Percentiles rank a stretch among this genome's conserved stretches.
Conservation (phyloP, 2,797 vertebrate species). For the Neosilurus mollespiculum region DNA sequence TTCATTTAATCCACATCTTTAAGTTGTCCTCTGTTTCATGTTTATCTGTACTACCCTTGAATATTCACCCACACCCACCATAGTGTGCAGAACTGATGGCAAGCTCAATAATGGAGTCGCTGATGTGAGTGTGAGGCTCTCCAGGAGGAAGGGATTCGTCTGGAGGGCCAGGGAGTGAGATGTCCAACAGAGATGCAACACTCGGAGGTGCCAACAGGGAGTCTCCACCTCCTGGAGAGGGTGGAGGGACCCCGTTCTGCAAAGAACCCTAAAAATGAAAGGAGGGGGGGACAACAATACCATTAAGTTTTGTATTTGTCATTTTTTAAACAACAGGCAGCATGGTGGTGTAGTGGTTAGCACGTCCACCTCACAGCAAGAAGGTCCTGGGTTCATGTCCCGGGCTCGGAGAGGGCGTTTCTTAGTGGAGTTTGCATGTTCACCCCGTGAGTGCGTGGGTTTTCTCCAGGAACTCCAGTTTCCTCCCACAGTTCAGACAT, state of each 20-base stretch:
- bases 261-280: conserved; percentile 66
- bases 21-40: not conserved
- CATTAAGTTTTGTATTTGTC: too few species aligned
- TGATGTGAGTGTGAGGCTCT: conserved; percentile 90
- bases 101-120: conserved; percentile 97
- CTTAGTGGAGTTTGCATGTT: too few species aligned
- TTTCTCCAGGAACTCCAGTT: too few species aligned
- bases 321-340: too few species aligned
- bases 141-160: conserved; percentile 93
- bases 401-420: too few species aligned
- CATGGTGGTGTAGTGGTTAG: too few species aligned
- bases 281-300: not conserved
- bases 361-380: too few species aligned
- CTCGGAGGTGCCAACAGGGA: conserved; percentile 90
- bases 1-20: not conserved
- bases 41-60: not conserved
- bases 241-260: conserved; percentile 79
- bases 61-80: conserved; percentile 63
- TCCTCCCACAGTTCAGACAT: too few species aligned
- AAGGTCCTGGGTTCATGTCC: too few species aligned
- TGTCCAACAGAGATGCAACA: conserved; percentile 92
- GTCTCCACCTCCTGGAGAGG: conserved; percentile 74
- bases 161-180: conserved; percentile 93
- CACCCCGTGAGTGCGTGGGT: too few species aligned
- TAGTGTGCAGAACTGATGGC: conserved; percentile 97